Base-by-base conservation (phyloP, 2,113 vertebrate species). In the Octodon degus region DNA sequence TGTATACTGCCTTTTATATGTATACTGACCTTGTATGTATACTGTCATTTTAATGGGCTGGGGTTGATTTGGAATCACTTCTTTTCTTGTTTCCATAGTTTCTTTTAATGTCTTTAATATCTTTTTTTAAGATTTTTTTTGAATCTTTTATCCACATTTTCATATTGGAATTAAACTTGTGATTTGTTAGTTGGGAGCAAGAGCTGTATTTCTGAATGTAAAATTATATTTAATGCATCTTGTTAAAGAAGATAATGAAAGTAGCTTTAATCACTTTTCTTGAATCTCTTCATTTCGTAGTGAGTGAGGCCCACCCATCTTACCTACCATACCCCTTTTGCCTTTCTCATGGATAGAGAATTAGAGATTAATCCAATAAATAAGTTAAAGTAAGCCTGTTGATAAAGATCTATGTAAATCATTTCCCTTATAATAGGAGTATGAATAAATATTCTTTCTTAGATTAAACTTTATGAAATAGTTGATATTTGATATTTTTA, bases 81-180 rank as follows among this genome's bases (percentile, higher is more conserved):
- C 37, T 40, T 50, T 13, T 81, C 11, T 22, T 58, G 24, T 86
- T 93, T 86, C 8, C 22, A 20, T 84, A 74, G 24, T 79, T 85
- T 67, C n/a, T n/a, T 62, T 55, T 84, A 9, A 53, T 86, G 22
- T 86, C 19, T 94, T 92, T 90, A 34, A 85, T 74, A 10, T 86
- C 80, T 84, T 91, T 92, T 19, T 72, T 74, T 16, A 67, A 43
- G 25, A 91, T 68, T 76, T 89, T 12, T 95, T 84, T 77, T 67
- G 65, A 89, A 34, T 70, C 60, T 81, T 93, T 68, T 32, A 93
- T 77, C 14, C 40, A 62, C 22, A 86, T 81, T 93, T 96, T 95
- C n/a, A 62, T 89, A 37, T 90, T 88, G 53, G 53, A 70, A 47
- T 76, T 87, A 70, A 84, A 43, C 43, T 40, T 62, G 32, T 90